phyloP scores from a whole-genome alignment of 2,888 invertebrate species.

The Coelinius sp. region DNA sequence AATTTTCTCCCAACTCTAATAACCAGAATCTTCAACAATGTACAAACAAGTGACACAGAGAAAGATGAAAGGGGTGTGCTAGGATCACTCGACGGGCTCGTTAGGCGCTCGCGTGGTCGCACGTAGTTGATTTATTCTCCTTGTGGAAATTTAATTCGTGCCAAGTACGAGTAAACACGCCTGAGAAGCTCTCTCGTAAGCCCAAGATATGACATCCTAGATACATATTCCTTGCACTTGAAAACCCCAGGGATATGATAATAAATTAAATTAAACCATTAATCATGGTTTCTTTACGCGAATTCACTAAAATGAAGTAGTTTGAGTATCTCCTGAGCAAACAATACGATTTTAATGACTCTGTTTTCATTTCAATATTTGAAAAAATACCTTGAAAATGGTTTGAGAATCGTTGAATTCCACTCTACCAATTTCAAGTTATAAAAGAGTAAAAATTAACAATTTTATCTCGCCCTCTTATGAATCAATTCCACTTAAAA shows the following conservation, averaged over 20 bases:
- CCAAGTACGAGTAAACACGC: conserved; percentile 32
- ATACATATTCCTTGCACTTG: neutral
- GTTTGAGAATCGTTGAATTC: neutral
- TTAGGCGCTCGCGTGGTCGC: conserved; percentile 18
- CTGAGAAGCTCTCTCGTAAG: neutral
- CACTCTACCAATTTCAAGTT: neutral
- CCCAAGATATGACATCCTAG: neutral
- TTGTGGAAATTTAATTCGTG: conserved; percentile 31
- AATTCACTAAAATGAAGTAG: neutral
- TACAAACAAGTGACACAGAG: neutral
- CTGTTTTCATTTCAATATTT: neutral
- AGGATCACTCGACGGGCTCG: conserved; percentile 22
- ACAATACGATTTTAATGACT: neutral
- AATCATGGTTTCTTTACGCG: neutral
- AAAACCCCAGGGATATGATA: neutral
- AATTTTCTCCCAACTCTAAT: neutral
- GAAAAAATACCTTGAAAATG: neutral
- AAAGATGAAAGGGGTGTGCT: neutral
- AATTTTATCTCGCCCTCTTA: too few relatives aligned
- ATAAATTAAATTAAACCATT: neutral
- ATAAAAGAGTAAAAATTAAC: too few relatives aligned
- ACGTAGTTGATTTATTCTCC: conserved; percentile 19
- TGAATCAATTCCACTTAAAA: too few relatives aligned
- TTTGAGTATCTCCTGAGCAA: neutral
- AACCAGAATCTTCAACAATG: neutral